Conservation (phyloP, 2,888 invertebrate genomes). For the Oscheius myriophilus region DNA sequence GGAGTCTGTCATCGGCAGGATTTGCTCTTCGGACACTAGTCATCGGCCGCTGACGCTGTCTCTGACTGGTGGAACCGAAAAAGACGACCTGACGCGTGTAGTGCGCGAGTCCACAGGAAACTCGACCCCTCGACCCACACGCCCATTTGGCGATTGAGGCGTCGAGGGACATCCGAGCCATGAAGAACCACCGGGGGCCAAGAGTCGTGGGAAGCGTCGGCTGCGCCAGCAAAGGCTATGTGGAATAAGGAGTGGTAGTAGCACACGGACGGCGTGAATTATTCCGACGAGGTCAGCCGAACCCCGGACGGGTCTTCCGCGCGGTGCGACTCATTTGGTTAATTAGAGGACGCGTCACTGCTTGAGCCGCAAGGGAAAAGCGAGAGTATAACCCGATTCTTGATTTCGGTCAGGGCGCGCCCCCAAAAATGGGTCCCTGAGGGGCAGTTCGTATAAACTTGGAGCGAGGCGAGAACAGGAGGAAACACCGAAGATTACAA, state of each 20-base stretch:
- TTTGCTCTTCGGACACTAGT: constrained; percentile 4
- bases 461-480: no score
- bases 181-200: no score
- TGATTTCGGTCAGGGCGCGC: no score
- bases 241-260: constrained; percentile 5
- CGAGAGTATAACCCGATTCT: no score
- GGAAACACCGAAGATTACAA: no score
- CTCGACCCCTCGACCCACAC: constrained; percentile 22
- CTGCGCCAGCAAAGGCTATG: constrained; percentile 8
- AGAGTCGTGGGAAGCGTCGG: neutral
- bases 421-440: no score
- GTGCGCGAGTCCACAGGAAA: constrained; percentile 16
- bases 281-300: constrained; percentile 17
- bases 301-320: constrained; percentile 13
- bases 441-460: no score
- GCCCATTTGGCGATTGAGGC: constrained; percentile 18
- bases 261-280: constrained; percentile 15
- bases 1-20: constrained; percentile 10
- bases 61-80: constrained; percentile 13
- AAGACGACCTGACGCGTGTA: constrained; percentile 9
- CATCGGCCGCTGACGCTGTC: constrained; percentile 1
- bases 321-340: constrained; percentile 23
- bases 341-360: constrained; percentile 24
- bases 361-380: neutral
- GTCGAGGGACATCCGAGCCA: constrained; percentile 23